phyloP scores from a whole-genome alignment of 2,888 invertebrate genomes.

The Lepetodrilus schrolli region DNA sequence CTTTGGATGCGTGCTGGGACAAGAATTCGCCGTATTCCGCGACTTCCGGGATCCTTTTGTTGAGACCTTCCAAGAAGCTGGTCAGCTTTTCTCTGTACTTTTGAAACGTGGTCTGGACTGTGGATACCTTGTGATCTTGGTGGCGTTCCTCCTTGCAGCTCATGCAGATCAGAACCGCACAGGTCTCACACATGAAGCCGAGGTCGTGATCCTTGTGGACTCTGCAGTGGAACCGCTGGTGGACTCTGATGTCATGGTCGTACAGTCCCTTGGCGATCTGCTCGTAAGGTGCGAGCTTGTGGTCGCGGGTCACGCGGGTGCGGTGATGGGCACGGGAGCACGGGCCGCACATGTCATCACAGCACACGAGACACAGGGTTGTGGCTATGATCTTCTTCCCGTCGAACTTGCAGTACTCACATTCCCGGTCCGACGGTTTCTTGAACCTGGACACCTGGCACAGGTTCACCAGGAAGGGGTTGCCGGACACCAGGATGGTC shows the following conservation, averaged over 20 bases:
- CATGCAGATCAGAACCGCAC: slow-evolving; percentile 58
- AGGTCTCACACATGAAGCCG: slow-evolving; percentile 58
- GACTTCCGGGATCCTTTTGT: slow-evolving; percentile 53
- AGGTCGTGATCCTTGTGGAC: slow-evolving; percentile 48
- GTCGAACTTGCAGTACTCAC: slow-evolving; percentile 66
- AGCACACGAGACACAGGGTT: slow-evolving; percentile 65
- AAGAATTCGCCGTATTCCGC: slow-evolving; percentile 57
- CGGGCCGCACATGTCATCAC: slow-evolving; percentile 66
- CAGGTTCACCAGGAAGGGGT: slow-evolving; percentile 57
- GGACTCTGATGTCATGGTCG: slow-evolving; percentile 63
- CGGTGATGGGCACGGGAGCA: slow-evolving; percentile 65
- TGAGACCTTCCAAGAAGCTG: slow-evolving; percentile 54
- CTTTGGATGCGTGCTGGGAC: slow-evolving; percentile 48
- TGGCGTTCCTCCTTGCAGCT: slow-evolving; percentile 58
- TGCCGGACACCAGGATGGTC: slow-evolving; percentile 28
- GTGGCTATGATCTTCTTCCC: slow-evolving; percentile 51
- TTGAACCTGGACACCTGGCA: slow-evolving; percentile 56
- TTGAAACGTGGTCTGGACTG: slow-evolving; percentile 44
- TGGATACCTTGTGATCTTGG: slow-evolving; percentile 52
- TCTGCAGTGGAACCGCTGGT: slow-evolving; percentile 52
- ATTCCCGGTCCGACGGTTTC: slow-evolving; percentile 47
- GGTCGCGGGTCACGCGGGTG: slow-evolving; percentile 68
- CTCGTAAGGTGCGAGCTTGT: slow-evolving; percentile 60
- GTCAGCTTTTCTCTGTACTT: slow-evolving; percentile 49
- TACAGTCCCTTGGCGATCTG: slow-evolving; percentile 63